Base-by-base conservation (phyloP, 2,888 invertebrate species). In the Macropis europaea region DNA sequence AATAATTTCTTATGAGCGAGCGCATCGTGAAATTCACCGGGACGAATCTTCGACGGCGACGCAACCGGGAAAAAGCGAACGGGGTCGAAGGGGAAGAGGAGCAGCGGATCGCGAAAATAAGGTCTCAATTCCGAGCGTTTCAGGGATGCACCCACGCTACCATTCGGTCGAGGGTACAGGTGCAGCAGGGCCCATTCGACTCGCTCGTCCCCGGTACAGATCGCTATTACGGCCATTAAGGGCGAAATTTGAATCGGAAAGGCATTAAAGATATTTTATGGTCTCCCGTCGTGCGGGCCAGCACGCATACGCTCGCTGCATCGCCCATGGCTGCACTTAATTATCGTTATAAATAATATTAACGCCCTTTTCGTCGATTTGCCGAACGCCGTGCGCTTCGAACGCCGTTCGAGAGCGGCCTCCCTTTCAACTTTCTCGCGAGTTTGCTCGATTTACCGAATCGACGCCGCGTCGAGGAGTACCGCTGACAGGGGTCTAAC, bases 261-360 rank as follows among this genome's bases (percentile, higher is more conserved):
- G 82, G 75, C 84, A 85, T 84, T 84, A 82, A 86, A 84, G 79
- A 83, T 84, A 82, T 87, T 86, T 86, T 84, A 86, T 86, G 82
- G 81, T 76, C 70, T 80, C 84, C 84, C 79, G 84, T 68, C 79
- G 87, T 38, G 87, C 73, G 47, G 50, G 52, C 48, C 28, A 73
- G 64, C 68, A 61, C 63, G 48, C 73, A 67, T 60, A n/a, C 30
- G 24, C 45, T 42, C 48, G 57, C 50, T 13, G 38, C 62, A 76
- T 73, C 71, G 82, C 79, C 84, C 77, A 63, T 79, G 84, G 83
- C 77, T 71, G 76, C 79, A 72, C 82, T 86, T 86, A 84, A 87
- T 86, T 86, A 86, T 84, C 84, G 80, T 81, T 84, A 86, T 87
- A 86, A 87, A 87, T 86, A 86, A 86, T 82, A 85, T 86, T 84